Percentiles rank a stretch among this genome's conserved stretches.
These are phyloP conservation scores for Sapayoa aenigma DNA, from an alignment of 2,113 vertebrate genomes.

Conservation along the genomic window DNA sequence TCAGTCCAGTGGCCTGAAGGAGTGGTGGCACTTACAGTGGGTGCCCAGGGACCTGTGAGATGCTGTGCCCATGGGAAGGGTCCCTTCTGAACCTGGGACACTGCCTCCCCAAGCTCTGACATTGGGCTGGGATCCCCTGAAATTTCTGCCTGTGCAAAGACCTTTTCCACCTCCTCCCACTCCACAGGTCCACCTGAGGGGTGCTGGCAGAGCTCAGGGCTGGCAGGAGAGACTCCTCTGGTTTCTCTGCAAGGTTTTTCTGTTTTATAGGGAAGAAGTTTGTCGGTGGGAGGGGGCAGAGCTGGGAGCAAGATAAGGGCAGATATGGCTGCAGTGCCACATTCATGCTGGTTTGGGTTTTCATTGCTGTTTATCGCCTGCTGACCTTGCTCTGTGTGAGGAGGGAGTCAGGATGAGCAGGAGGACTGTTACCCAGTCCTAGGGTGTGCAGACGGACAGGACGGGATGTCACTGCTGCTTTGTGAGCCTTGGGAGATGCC, in stretches of 20 bases:
- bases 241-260: not conserved
- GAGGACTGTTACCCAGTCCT: not conserved
- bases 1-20: not conserved
- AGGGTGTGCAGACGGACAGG: accelerated
- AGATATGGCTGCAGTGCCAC: not conserved
- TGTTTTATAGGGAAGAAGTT: not conserved
- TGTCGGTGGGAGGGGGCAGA: not conserved
- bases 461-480: not conserved
- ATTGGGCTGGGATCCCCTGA: accelerated
- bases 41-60: accelerated
- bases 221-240: not conserved
- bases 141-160: not conserved
- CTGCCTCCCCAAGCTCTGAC: not conserved
- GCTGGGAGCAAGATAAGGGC: not conserved
- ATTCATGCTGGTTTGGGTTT: not conserved
- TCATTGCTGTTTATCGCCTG: not conserved
- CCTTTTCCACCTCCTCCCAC: no score
- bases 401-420: not conserved
- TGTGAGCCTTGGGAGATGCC: not conserved
- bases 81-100: not conserved
- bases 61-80: not conserved
- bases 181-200: not conserved
- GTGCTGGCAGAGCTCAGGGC: accelerated
- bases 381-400: not conserved
- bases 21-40: not conserved